Evolutionary conservation across 1,140 invertebrate species (phyloP), one percentile per base, ranked within the genome.

Genomic region (Eriosoma lanigerum): DNA sequence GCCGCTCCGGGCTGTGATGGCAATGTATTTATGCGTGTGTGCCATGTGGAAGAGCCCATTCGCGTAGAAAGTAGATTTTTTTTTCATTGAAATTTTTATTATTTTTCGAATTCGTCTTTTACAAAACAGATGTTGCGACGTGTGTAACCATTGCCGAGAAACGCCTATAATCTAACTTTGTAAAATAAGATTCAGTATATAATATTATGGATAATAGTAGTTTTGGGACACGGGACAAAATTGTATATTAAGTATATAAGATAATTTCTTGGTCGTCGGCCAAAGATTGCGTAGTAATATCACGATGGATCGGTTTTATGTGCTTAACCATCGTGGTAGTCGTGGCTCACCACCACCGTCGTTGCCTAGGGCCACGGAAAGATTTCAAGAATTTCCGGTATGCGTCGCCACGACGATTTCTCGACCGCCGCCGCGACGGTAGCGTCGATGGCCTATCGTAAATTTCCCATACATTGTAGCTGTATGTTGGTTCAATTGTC

Each of bases 301-400:
- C 68, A 21, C 24, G 44, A 21, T 8, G 66, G 15, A 68, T 50
- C 21, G 38, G 3, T 5, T 21, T 10, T 38, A 8, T 5, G 62
- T 24, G 32, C 12, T 44, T 21, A 66, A 44, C 32, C 64, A 32
- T 15, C 58, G n/a, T 5, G 32, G 29, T 44, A 9, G 19, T 52
- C 24, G 17, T 24, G 38, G 24, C 46, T 0, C 66, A 24, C 13
- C 21, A 46, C 29, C 24, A 46, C 10, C 48, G 24, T 17, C 24
- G 9, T 44, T 44, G 46, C 66, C 66, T 48, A 44, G 12, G 46
- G 66, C 24, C 21, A 24, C 38, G 10, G 24, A 24, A 21, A 44
- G 68, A 72, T 52, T n/a, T 52, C 68, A 50, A 46, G 68, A 72
- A 72, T 72, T 72, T 72, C 48, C 68, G 68, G 68, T 72, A 72